These are phyloP conservation scores for Pagrus major DNA, from an alignment of 2,113 vertebrate species.

Conservation along the genomic window DNA sequence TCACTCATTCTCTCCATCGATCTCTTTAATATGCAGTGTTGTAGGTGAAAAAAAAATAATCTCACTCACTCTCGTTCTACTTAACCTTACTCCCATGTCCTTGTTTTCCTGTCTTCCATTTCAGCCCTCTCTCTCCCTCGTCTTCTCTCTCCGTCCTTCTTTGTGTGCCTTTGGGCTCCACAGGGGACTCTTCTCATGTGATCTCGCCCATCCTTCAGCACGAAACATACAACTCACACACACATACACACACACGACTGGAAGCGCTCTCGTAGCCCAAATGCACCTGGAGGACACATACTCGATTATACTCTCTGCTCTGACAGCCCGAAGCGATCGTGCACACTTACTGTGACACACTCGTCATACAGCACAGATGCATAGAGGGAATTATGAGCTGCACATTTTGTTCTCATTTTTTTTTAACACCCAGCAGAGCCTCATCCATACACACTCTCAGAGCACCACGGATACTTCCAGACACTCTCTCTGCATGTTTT, in stretches of 20 bases:
- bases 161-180: constrained; percentile 5
- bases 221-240: neutral
- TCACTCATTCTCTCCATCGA: neutral
- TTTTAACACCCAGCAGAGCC: neutral
- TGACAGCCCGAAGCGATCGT: neutral
- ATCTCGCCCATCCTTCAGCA: constrained; percentile 37
- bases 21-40: neutral
- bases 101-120: neutral
- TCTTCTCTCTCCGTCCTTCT: constrained; percentile 3
- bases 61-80: neutral
- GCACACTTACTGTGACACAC: constrained; percentile 3
- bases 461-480: neutral
- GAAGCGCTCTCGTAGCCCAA: neutral
- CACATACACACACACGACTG: neutral
- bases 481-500: constrained; percentile 16
- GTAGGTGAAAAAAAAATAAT: neutral
- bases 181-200: constrained; percentile 2
- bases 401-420: constrained; percentile 32
- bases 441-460: constrained; percentile 1
- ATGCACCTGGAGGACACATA: constrained; percentile 40
- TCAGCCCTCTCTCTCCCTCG: neutral
- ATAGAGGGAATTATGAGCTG: constrained; percentile 7
- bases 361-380: neutral
- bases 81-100: neutral
- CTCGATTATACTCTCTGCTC: constrained; percentile 9